Percentiles rank a stretch among this genome's conserved stretches.
Evolutionary conservation across 1,140 invertebrate species (phyloP).

Genomic region (Sarcophaga peregrina): DNA sequence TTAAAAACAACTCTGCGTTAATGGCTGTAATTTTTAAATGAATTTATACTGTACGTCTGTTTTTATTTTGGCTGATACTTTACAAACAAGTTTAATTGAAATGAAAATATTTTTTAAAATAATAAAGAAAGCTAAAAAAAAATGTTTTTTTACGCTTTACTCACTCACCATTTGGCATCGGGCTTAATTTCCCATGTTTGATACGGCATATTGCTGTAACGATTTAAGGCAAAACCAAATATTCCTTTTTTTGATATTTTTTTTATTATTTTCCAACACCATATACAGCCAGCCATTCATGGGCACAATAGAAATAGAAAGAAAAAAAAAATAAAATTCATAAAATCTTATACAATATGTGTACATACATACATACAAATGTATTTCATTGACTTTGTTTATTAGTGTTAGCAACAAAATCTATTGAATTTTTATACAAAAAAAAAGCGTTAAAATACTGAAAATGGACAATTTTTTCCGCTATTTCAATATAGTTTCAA

Average conservation of each 20-base stretch:
- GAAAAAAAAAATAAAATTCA: constrained; percentile 7
- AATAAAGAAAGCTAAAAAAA: no score
- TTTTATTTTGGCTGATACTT: no score
- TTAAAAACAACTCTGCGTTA: no score
- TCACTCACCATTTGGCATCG: constrained; percentile 68
- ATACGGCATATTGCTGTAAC: constrained; percentile 84
- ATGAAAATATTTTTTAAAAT: no score
- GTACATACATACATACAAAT: neutral
- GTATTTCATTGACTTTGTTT: constrained; percentile 4
- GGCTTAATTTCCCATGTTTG: constrained; percentile 87
- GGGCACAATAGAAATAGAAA: neutral
- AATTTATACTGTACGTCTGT: no score
- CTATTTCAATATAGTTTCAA: constrained; percentile 19
- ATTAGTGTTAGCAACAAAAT: neutral
- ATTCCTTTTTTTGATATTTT: constrained; percentile 65
- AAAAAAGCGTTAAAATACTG: neutral
- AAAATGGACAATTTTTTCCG: neutral
- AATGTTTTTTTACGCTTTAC: no score
- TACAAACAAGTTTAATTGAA: no score
- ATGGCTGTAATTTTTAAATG: no score
- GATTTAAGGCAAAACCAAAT: constrained; percentile 79
- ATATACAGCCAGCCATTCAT: neutral
- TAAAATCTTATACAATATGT: neutral
- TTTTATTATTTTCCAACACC: no score
- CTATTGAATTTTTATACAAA: neutral